phyloP scores from a whole-genome alignment of 2,113 vertebrate genomes.

The Paramisgurnus dabryanus region DNA sequence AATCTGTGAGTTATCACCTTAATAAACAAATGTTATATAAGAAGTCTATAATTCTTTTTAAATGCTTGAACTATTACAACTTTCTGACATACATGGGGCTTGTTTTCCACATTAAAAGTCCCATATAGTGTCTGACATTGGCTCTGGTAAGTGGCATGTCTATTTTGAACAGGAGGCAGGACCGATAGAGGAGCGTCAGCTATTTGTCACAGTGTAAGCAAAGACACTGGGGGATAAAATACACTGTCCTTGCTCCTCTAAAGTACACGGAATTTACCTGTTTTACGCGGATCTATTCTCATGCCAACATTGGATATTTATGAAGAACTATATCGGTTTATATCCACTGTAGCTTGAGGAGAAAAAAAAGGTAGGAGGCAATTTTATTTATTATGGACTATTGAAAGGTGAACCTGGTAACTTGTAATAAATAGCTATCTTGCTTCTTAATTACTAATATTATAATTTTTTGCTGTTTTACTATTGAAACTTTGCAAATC shows the following conservation, averaged over 20 bases:
- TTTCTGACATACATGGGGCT: not conserved
- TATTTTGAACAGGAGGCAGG: conserved; percentile 88
- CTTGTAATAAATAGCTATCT: not conserved
- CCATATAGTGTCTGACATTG: not conserved
- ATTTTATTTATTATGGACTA: not conserved
- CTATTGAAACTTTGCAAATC: not conserved
- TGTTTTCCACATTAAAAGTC: not conserved
- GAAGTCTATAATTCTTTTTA: too few species aligned
- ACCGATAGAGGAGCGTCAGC: conserved; percentile 74
- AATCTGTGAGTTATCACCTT: too few species aligned
- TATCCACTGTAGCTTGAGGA: not conserved
- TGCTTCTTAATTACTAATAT: not conserved
- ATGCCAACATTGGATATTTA: conserved; percentile 5
- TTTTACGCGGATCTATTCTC: conserved; percentile 14
- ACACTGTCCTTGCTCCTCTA: conserved; percentile 66
- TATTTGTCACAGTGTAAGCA: conserved; percentile 74
- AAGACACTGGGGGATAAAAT: conserved; percentile 67
- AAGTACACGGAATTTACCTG: conserved; percentile 58
- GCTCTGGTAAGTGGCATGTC: conserved; percentile 79
- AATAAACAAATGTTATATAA: too few species aligned
- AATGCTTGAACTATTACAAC: too few species aligned
- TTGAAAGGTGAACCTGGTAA: not conserved
- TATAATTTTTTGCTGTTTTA: not conserved
- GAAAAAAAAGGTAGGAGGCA: not conserved
- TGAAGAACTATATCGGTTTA: not conserved